A percentile compares a stretch with the other conserved stretches of the same genome.
phyloP scores from a whole-genome alignment of 2,797 vertebrate species.

The Scarus forsteni region DNA sequence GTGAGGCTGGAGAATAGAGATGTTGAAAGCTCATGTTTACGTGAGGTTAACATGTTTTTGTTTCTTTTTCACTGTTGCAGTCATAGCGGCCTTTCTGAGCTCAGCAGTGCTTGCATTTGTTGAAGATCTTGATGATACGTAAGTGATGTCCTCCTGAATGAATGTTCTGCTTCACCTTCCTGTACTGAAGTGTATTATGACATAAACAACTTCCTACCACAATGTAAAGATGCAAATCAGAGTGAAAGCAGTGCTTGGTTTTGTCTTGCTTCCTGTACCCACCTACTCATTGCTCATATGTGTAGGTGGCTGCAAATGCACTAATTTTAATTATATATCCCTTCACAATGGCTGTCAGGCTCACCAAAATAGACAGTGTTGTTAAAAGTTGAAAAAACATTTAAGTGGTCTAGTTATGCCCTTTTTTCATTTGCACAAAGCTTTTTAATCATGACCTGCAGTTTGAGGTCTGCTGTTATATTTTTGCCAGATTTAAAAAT shows the following conservation, averaged over 20 bases:
- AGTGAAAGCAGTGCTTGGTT: not conserved
- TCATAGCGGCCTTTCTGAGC: slow-evolving; percentile 64
- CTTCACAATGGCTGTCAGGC: not conserved
- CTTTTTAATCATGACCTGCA: slow-evolving; percentile 21
- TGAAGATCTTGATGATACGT: slow-evolving; percentile 86
- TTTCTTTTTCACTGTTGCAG: slow-evolving; percentile 25
- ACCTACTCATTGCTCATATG: not conserved
- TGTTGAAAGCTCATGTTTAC: not conserved
- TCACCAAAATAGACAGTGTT: not conserved
- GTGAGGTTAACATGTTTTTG: not conserved
- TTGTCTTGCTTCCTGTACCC: not conserved
- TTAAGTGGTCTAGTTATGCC: not conserved
- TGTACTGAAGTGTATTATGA: slow-evolving; percentile 6
- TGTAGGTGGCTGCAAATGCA: not conserved
- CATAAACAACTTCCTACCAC: slow-evolving; percentile 5
- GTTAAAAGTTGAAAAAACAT: not conserved
- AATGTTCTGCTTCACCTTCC: slow-evolving; percentile 27
- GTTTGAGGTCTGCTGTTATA: slow-evolving; percentile 2
- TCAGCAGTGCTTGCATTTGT: slow-evolving; percentile 78
- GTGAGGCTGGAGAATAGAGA: slow-evolving; percentile 4
- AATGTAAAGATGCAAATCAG: not conserved
- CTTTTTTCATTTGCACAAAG: slow-evolving; percentile 3
- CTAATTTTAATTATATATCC: not conserved
- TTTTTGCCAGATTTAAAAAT: too few species aligned
- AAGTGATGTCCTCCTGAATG: slow-evolving; percentile 64